Evolutionary conservation across 2,797 vertebrate species (phyloP), one percentile per base, ranked within the genome.

Genomic region (Lutjanus argentimaculatus): DNA sequence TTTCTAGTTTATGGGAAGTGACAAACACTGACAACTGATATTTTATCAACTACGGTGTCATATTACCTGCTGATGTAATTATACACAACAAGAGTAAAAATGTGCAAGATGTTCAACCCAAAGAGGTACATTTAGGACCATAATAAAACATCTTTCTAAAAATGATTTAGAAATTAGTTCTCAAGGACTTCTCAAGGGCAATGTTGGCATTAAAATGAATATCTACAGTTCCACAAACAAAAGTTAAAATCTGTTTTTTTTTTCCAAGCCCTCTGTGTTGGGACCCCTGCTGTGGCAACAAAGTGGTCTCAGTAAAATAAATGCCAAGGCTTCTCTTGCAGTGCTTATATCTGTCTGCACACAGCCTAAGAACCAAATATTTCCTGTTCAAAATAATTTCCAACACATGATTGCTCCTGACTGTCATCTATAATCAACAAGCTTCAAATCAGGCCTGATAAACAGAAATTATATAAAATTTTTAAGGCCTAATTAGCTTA

Each of bases 21-120:
- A 90, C 86, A 88, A 87, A 89, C 75, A 59, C 71, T 67, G 86
- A 88, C 70, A 80, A 22, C 63, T 40, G 72, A 91, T 82, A 78
- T 14, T 58, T 53, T 7, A 63, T 70, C 57, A 61, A 48, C 57
- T 25, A 58, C 8, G 8, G 77, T 25, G 22, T 80, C 64, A 4
- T 10, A 21, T 81, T 67, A 80, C 68, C 53, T 25, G 30, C 42
- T 61, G 66, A 77, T 70, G 69, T 53, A 70, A 46, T 67, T 78
- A 55, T 15, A 61, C 0, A 14, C 21, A 69, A 83, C 7, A 13
- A 71, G 22, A 62, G 46, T 36, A 11, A 67, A 13, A 74, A 75
- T n/a, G 55, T 16, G 45, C 55, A 58, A 25, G 9, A 36, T 3
- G 0, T 22, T 46, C 3, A 61, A 68, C 2, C 1, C 13, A 30